These are phyloP conservation scores for Ceryle rudis DNA, from an alignment of 2,797 vertebrate genomes.

Conservation along the genomic window DNA sequence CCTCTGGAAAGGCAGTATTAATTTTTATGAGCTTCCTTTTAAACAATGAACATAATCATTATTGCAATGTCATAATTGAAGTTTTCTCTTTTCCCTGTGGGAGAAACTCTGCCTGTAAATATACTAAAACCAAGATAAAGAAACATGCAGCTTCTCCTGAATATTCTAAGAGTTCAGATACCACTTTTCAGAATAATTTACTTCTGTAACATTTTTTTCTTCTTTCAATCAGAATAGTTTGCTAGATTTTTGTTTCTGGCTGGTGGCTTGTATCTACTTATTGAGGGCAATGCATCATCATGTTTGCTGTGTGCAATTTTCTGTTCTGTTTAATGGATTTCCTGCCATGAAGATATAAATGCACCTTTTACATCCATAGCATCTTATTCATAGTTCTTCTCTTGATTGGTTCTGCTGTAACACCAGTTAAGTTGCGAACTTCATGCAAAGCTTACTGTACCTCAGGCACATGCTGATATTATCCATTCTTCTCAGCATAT, in stretches of 20 bases:
- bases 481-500: not conserved
- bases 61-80: not conserved
- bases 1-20: not conserved
- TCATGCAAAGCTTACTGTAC: not conserved
- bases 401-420: not conserved
- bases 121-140: not conserved
- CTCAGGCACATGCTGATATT: not conserved
- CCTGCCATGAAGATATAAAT: slow-evolving; percentile 8
- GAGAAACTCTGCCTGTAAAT: not conserved
- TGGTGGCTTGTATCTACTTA: not conserved
- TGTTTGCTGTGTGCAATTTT: not conserved
- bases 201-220: not conserved
- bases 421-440: not conserved
- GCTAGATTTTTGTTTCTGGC: not conserved
- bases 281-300: not conserved
- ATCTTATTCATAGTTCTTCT: not conserved
- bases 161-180: not conserved
- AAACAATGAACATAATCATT: not conserved
- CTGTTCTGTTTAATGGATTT: slow-evolving; percentile 30
- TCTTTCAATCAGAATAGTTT: not conserved
- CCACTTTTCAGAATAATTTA: not conserved
- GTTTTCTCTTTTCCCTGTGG: not conserved
- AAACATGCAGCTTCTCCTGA: not conserved
- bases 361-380: slow-evolving; percentile 9
- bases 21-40: not conserved